These are phyloP conservation scores for Rhagoletis zephyria DNA, from an alignment of 1,140 invertebrate genomes.

Conservation along the genomic window DNA sequence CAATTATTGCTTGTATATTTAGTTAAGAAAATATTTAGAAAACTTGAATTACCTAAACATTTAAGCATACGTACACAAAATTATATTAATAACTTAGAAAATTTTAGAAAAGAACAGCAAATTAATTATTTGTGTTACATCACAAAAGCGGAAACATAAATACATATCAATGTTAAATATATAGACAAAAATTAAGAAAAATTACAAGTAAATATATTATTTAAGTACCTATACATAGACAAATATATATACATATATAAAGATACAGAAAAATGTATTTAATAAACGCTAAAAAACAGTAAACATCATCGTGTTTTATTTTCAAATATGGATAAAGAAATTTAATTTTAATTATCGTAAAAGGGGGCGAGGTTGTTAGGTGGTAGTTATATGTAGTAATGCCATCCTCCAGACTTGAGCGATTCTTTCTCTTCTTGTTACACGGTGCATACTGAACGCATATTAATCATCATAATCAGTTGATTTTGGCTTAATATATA, in stretches of 20 bases:
- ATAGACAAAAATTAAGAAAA: constrained; percentile 60
- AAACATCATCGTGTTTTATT: neutral
- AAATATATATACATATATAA: neutral
- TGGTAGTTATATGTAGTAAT: no score
- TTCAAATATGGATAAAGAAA: neutral
- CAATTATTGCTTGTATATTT: neutral
- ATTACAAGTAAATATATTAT: constrained; percentile 17
- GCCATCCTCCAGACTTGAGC: no score
- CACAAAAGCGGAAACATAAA: constrained; percentile 53
- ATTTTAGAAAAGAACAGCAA: neutral
- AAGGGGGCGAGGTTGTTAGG: no score
- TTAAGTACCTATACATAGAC: constrained; percentile 2
- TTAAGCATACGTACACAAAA: no score
- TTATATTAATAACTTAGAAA: no score
- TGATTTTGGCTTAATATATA: no score
- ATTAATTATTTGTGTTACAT: neutral
- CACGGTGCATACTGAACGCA: no score
- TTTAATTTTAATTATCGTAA: no score
- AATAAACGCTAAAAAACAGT: constrained; percentile 32
- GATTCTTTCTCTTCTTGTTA: no score
- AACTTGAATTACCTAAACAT: no score
- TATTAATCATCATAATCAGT: no score
- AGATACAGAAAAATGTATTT: constrained; percentile 25
- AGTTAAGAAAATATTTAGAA: neutral
- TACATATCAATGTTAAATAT: constrained; percentile 73